Base-by-base conservation (phyloP, 1,140 invertebrate genomes). In the Diachasmimorpha longicaudata region DNA sequence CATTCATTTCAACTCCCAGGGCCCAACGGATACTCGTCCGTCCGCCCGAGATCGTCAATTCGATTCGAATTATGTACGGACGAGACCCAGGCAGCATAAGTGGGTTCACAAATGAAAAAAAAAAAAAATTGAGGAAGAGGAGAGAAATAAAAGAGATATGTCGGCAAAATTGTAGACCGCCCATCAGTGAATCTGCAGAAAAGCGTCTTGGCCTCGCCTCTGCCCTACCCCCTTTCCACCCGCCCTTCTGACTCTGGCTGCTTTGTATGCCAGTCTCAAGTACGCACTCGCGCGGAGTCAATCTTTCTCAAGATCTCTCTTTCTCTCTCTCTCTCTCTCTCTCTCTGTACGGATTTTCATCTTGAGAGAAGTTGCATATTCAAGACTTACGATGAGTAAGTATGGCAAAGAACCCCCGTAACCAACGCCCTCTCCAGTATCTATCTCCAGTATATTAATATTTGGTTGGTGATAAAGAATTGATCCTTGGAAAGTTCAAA, bases 291-390 rank as follows among this genome's bases (percentile, higher is more conserved):
- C 48, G 44, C 70, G 31, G 48, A 72, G 70, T 72, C 70, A 72
- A 72, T 72, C 70, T 72, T 72, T 72, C 70, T 72, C 70, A 37
- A 72, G 48, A 72, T 72, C 48, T 72, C 70, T 36, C 48, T 31
- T 48, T 31, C 37, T 71, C 23, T 46, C 70, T 72, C 48, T 72
- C 48, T 72, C 70, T 36, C 48, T 31, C 25, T 31, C 37, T 71
- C 23, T 46, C 70, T 72, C 48, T 72, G 44, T 36, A 21, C 23
- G 70, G 52, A 72, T 72, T 72, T 63, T 72, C 48, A 52, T 72
- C 70, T 72, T 72, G 25, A 71, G 48, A 21, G 69, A 48, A 72
- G 48, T 55, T 72, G 70, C 48, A 73, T 73, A 52, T 70, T 70
- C 71, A 42, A 63, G 36, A 73, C 23, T 31, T 73, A 73, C 55